Evolutionary conservation across 2,113 vertebrate species (phyloP), one percentile per base, ranked within the genome.

Genomic region (Orthonyx spaldingii): DNA sequence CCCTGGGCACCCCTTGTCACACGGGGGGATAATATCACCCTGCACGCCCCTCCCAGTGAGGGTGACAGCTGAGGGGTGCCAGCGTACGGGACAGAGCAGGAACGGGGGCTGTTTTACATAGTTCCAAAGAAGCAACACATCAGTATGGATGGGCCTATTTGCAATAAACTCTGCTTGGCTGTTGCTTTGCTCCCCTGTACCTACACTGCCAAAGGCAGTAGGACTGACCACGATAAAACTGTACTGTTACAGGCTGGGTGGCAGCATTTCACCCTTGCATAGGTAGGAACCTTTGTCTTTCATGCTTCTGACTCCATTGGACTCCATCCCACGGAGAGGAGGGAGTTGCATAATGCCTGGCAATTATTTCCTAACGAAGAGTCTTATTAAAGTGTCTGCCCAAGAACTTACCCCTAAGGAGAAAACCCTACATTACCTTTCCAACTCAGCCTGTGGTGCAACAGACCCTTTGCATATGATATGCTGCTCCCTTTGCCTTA

Each of bases 121-220:
- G 1, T 6, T 28, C 15, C 37, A 2, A 1, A 10, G 7, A 50
- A 33, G 5, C 9, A 86, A 13, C 15, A 2, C 1, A 1, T 46
- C 2, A 1, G 8, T 39, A 23, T 4, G 24, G 50, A 41, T 33
- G 44, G 59, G 9, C 4, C 3, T 13, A 33, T 24, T 24, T 44
- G 44, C 49, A 52, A 20, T 33, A 35, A 79, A 5, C 26, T 82
- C 65, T 79, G 17, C 50, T 8, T 42, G 30, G 56, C 27, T 30
- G 23, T 21, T 35, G 21, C 11, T 77, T 65, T 32, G 8, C 28
- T 37, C 8, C 10, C 2, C 35, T 6, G 6, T 35, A n/a, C 26
- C 5, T 72, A 12, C 4, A 5, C 22, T 68, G 23, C 14, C 47
- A 70, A 75, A 66, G 2, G 1, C 6, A 16, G 19, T 27, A 22